phyloP scores from a whole-genome alignment of 2,888 invertebrate genomes.

The Rhamphomyia laevipes region DNA sequence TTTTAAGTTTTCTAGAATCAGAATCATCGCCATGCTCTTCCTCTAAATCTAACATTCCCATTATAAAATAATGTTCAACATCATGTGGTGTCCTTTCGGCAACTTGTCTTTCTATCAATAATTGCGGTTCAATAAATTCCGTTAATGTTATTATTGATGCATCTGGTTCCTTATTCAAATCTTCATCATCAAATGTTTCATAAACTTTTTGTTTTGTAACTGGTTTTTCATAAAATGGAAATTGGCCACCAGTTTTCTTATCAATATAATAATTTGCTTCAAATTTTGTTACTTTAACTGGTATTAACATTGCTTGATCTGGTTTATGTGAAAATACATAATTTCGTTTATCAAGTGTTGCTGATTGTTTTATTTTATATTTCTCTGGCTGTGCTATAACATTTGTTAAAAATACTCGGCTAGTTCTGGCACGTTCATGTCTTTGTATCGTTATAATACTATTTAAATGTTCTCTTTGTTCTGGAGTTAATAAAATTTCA shows the following conservation, averaged over 20 bases:
- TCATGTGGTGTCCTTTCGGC: no score
- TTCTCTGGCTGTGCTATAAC: conserved; percentile 14
- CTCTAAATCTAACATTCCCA: no score
- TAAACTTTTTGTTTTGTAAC: not conserved
- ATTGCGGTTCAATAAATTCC: no score
- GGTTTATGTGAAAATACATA: conserved; percentile 29
- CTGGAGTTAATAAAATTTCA: conserved; percentile 12
- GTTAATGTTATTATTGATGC: no score
- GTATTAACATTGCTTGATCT: conserved; percentile 27
- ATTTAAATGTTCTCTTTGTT: conserved; percentile 20
- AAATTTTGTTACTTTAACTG: conserved; percentile 28
- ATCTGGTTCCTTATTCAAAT: no score
- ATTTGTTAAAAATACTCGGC: conserved; percentile 18
- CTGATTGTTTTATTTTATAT: conserved; percentile 11
- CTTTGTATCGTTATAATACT: conserved; percentile 36
- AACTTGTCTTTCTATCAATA: no score
- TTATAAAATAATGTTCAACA: no score
- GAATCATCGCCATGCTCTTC: no score
- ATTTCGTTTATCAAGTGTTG: conserved; percentile 12
- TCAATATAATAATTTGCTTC: conserved; percentile 22
- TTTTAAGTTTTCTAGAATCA: conserved; percentile 22
- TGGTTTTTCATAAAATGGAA: not conserved
- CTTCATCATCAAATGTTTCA: no score
- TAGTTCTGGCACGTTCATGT: conserved; percentile 38
- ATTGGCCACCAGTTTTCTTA: conserved; percentile 4